These are phyloP conservation scores for Muntiacus muntjak DNA, from an alignment of 2,113 vertebrate genomes.

Conservation along the genomic window DNA sequence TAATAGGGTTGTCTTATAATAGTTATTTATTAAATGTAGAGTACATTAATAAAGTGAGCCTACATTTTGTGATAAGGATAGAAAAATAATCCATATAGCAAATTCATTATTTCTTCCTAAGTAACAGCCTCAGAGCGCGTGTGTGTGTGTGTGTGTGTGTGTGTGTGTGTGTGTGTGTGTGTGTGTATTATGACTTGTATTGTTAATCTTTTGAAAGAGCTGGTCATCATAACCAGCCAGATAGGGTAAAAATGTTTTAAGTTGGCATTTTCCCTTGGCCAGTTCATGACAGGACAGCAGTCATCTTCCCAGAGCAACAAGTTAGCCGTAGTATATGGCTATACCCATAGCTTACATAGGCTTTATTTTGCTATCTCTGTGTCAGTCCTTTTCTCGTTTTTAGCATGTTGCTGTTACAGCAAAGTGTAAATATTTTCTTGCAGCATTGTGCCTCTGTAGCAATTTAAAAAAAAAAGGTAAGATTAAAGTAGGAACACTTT, in stretches of 20 bases:
- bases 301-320: background rate
- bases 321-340: background rate
- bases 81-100: conserved; percentile 3
- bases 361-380: background rate
- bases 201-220: background rate
- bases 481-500: conserved; percentile 7
- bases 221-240: background rate
- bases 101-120: background rate
- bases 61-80: background rate
- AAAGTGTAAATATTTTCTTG: conserved; percentile 43
- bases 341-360: background rate
- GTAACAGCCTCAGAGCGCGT: background rate
- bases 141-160: background rate
- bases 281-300: background rate
- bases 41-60: background rate
- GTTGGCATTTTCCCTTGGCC: background rate
- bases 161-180: background rate
- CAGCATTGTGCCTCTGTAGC: background rate
- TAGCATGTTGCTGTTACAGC: conserved; percentile 34
- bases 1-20: background rate
- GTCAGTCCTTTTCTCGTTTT: background rate
- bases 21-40: background rate
- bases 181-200: background rate
- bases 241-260: background rate
- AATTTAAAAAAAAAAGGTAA: background rate